Base-by-base conservation (phyloP, 2,888 invertebrate genomes). In the Therioaphis trifolii region DNA sequence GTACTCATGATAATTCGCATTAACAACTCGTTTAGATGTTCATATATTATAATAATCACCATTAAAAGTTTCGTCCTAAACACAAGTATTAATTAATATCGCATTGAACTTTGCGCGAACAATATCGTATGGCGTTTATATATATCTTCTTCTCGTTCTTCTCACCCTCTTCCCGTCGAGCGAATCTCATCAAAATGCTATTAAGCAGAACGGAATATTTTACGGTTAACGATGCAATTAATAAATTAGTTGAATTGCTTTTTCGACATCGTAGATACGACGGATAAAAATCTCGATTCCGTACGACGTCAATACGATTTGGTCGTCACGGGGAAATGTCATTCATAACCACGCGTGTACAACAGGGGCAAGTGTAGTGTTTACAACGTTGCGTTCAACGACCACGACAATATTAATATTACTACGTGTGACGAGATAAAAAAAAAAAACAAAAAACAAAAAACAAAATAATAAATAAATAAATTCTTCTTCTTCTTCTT, bases 151-250 rank as follows among this genome's bases (percentile, higher is more conserved):
- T 12, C 43, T n/a, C 55, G n/a, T n/a, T n/a, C n/a, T n/a, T n/a
- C n/a, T n/a, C n/a, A n/a, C n/a, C n/a, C n/a, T n/a, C n/a, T n/a
- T n/a, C n/a, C n/a, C n/a, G n/a, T n/a, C 27, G 18, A 58, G 40
- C 11, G n/a, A 58, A 58, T 74, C 74, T 40, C 55, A 74, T 74
- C 55, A 74, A 74, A 74, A 74, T 40, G 55, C 55, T 58, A 74
- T 74, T 58, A 74, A 74, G 40, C 11, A 1, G 40, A 58, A 40
- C 9, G 40, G 74, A 74, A 74, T 68, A 68, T 74, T 58, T 74
- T 18, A n/a, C 40, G 4, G 18, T n/a, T 40, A n/a, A 24, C 40
- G 24, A 12, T 27, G 29, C 29, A 29, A 52, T 55, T 55, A 52
- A n/a, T 72, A n/a, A 14, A 35, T 72, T 27, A 52, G 14, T 29